phyloP scores from a whole-genome alignment of 2,797 vertebrate species.

The Scleropages formosus region DNA sequence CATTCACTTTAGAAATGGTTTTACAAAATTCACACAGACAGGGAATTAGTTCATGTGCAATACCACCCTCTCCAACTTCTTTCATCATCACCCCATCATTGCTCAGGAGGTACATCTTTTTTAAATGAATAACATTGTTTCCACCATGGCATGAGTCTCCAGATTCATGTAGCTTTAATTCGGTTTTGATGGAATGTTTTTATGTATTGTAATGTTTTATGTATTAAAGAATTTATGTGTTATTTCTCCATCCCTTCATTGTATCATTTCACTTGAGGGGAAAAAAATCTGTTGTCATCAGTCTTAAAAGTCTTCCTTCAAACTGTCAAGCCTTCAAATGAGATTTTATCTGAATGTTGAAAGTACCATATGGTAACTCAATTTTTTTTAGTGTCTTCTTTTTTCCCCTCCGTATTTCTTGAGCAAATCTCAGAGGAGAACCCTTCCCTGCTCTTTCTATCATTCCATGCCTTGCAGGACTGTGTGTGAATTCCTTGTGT shows the following conservation, averaged over 20 bases:
- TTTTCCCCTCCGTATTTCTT: not conserved
- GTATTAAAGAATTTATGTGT: not conserved
- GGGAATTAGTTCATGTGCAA: not conserved
- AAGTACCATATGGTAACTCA: not conserved
- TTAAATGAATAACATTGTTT: not conserved
- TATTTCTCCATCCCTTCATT: not conserved
- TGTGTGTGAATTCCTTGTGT: not conserved
- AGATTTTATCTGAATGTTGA: not conserved
- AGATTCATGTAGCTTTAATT: slow-evolving; percentile 11
- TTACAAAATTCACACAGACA: not conserved
- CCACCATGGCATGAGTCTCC: not conserved
- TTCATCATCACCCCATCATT: not conserved
- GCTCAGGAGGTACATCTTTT: not conserved
- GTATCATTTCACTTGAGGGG: not conserved
- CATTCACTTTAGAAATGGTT: not conserved
- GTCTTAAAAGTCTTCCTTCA: not conserved
- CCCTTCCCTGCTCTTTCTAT: slow-evolving; percentile 15
- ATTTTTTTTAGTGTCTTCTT: not conserved
- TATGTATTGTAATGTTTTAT: not conserved
- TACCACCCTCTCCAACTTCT: not conserved
- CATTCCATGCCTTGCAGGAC: slow-evolving; percentile 29
- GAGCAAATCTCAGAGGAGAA: not conserved
- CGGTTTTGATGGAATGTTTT: slow-evolving; percentile 1
- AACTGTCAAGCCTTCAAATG: not conserved
- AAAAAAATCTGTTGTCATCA: not conserved